These are phyloP conservation scores for Catagonus wagneri DNA, from an alignment of 2,113 vertebrate species.

Conservation along the genomic window DNA sequence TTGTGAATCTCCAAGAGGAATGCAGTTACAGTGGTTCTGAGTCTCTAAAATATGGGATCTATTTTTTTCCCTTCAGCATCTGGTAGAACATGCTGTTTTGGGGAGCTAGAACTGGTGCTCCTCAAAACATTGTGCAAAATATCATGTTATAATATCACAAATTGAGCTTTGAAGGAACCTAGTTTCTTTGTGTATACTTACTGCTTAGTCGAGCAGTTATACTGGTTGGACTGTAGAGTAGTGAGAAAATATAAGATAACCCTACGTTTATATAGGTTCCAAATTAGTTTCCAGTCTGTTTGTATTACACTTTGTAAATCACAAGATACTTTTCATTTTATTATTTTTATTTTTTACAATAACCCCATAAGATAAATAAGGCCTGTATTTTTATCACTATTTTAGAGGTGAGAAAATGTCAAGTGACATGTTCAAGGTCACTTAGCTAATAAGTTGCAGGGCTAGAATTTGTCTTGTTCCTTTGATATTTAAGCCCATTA, in stretches of 20 bases:
- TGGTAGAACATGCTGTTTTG: not conserved
- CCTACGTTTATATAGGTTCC: not conserved
- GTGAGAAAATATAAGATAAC: not conserved
- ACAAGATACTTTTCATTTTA: slow-evolving; percentile 12
- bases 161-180: not conserved
- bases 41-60: not conserved
- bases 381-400: not conserved
- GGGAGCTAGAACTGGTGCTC: not conserved
- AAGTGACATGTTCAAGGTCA: not conserved
- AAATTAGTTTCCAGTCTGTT: not conserved
- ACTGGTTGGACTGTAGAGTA: not conserved
- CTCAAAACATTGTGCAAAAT: slow-evolving; percentile 18
- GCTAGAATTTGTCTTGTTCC: slow-evolving; percentile 12
- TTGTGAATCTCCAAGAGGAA: not conserved
- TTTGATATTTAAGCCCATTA: not conserved
- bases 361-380: slow-evolving; percentile 8
- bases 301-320: not conserved
- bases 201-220: not conserved
- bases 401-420: not conserved
- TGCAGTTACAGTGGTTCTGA: not conserved
- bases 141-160: not conserved
- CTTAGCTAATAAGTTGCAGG: not conserved
- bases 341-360: slow-evolving; percentile 20
- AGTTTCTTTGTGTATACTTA: not conserved
- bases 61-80: not conserved